Conservation (phyloP, 2,888 invertebrate genomes). For the Graphium colonna region DNA sequence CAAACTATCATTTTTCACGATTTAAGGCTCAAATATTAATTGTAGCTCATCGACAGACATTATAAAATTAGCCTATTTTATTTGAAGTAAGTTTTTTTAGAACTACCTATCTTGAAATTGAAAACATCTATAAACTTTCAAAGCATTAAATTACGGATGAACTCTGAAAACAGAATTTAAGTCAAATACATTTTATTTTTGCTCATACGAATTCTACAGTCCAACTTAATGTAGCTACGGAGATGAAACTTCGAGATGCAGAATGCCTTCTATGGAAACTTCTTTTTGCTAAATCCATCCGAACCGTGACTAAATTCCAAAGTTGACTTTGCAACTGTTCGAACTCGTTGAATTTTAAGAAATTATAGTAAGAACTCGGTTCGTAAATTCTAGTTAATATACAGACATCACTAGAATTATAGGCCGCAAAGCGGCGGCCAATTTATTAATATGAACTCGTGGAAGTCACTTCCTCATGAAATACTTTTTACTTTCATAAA, state of each 20-base stretch:
- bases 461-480: too few relatives aligned
- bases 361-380: conserved; percentile 7
- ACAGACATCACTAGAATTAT: too few relatives aligned
- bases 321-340: conserved; percentile 21
- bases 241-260: conserved; percentile 19
- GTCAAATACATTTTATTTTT: conserved; percentile 9
- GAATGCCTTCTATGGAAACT: conserved; percentile 17
- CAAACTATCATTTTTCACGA: too few relatives aligned
- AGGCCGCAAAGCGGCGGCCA: too few relatives aligned
- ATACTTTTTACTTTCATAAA: too few relatives aligned
- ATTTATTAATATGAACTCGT: too few relatives aligned
- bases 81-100: too few relatives aligned
- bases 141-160: background rate
- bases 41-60: too few relatives aligned
- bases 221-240: conserved; percentile 16
- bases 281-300: conserved; percentile 19
- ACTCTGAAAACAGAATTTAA: conserved; percentile 3
- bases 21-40: too few relatives aligned
- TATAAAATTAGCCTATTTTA: too few relatives aligned
- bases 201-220: conserved; percentile 10
- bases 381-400: background rate
- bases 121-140: background rate
- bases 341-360: conserved; percentile 9
- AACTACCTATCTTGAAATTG: too few relatives aligned
- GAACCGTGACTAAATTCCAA: conserved; percentile 20